Conservation (phyloP, 2,113 vertebrate species). For the Indri indri region DNA sequence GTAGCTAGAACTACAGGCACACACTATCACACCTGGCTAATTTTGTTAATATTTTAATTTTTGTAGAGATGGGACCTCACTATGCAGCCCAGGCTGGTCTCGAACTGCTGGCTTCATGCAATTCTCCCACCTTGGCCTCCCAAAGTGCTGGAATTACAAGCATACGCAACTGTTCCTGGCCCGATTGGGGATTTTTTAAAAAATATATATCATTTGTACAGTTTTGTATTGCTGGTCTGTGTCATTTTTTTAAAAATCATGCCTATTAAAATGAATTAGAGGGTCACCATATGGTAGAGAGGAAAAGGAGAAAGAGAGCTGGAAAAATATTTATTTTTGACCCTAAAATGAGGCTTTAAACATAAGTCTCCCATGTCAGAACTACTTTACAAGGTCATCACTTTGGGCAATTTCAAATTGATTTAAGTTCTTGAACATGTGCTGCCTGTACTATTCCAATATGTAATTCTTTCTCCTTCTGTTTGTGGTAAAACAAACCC, state of each 20-base stretch:
- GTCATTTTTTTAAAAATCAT: background rate
- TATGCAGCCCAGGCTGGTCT: no score
- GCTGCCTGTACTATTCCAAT: background rate
- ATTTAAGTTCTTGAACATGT: conserved; percentile 49
- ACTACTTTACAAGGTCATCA: conserved; percentile 39
- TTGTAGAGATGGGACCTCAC: no score
- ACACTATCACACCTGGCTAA: no score
- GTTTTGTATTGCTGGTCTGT: background rate
- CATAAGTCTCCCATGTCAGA: conserved; percentile 38
- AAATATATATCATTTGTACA: background rate
- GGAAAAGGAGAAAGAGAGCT: background rate
- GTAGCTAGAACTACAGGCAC: no score
- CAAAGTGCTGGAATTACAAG: no score
- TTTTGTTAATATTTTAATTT: no score
- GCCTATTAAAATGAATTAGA: conserved; percentile 28
- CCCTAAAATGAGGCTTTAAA: conserved; percentile 32
- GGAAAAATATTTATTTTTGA: conserved; percentile 38
- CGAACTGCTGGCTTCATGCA: no score
- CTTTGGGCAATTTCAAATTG: conserved; percentile 49
- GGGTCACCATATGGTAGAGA: background rate
- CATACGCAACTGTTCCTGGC: no score
- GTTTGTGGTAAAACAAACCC: conserved; percentile 41
- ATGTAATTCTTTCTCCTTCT: conserved; percentile 48
- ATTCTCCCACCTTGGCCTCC: no score
- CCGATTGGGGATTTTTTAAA: background rate